Percentiles rank a stretch among this genome's conserved stretches.
These are phyloP conservation scores for Antidorcas marsupialis DNA, from an alignment of 2,113 vertebrate genomes.

Conservation along the genomic window DNA sequence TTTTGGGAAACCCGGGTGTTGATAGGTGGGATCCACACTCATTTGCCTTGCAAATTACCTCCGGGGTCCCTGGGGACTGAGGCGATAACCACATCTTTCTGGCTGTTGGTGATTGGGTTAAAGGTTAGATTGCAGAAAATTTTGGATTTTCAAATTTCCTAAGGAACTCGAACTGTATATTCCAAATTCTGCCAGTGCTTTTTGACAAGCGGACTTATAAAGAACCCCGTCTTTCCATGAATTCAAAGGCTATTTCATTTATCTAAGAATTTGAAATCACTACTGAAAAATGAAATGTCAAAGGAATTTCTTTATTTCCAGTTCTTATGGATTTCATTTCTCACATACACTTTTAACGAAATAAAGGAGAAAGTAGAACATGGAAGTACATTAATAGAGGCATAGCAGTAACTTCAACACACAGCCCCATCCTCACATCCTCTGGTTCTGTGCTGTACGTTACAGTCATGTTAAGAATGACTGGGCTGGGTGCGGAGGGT, in stretches of 20 bases:
- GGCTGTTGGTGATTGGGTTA: too few species aligned
- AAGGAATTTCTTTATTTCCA: background rate
- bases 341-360: background rate
- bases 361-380: background rate
- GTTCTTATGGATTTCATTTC: background rate
- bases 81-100: accelerated
- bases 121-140: too few species aligned
- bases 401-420: background rate
- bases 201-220: background rate
- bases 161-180: background rate
- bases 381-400: background rate
- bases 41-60: too few species aligned
- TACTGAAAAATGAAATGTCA: background rate
- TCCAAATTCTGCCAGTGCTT: background rate
- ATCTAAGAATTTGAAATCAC: background rate
- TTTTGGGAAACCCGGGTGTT: too few species aligned
- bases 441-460: background rate
- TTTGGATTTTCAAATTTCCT: background rate
- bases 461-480: background rate
- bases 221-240: background rate
- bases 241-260: background rate
- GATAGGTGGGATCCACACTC: too few species aligned
- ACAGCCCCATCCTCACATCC: background rate
- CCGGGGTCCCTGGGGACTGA: too few species aligned
- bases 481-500: too few species aligned